Conservation (phyloP, 2,888 invertebrate genomes). For the Chymomyza fuscimana region DNA sequence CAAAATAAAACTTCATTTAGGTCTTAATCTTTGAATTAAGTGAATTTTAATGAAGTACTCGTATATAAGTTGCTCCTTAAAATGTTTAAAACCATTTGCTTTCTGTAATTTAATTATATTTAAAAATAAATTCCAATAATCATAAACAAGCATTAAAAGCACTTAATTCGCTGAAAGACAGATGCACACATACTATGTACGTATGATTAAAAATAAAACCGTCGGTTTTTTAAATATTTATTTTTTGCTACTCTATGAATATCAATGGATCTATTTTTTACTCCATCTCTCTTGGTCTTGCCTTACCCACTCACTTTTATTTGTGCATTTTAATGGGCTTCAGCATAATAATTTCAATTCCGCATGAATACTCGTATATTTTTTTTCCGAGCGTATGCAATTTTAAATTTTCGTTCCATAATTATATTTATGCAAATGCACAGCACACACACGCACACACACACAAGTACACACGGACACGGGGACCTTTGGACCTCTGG, state of each 20-base stretch:
- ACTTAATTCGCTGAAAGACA: background rate
- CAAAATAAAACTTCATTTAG: too few species aligned
- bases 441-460: conserved; percentile 35
- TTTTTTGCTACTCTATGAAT: conserved; percentile 18
- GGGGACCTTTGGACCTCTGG: conserved; percentile 26
- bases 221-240: background rate
- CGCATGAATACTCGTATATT: conserved; percentile 40
- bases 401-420: conserved; percentile 65
- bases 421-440: conserved; percentile 75
- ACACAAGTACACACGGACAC: conserved; percentile 25
- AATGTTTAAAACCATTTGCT: too few species aligned
- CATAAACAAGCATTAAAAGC: background rate
- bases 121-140: background rate
- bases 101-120: background rate
- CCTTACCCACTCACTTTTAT: conserved; percentile 20
- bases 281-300: background rate
- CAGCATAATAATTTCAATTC: conserved; percentile 57
- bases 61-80: too few species aligned
- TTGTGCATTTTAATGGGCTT: conserved; percentile 39
- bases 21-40: too few species aligned
- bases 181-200: background rate
- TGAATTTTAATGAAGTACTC: background rate
- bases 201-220: background rate
- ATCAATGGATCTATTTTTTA: conserved; percentile 10
- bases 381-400: conserved; percentile 47